Evolutionary conservation across 2,113 vertebrate genomes (phyloP).

Genomic region (Lycaon pictus): DNA sequence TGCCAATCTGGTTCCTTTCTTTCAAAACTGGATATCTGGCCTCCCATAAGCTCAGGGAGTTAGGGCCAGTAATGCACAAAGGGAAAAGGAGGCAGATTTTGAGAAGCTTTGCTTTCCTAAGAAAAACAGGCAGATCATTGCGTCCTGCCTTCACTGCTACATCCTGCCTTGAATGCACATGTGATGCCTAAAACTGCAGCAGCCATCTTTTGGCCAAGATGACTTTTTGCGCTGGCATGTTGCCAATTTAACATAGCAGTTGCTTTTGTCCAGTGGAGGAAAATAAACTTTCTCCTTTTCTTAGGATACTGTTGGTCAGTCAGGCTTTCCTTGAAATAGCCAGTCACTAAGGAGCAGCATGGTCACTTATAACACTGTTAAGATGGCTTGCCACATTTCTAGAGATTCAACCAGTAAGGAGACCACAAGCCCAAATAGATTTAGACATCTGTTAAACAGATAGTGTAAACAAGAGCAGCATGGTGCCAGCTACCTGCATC

Average conservation of each 20-base stretch:
- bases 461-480: not conserved
- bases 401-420: not conserved
- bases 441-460: not conserved
- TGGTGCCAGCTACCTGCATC: not conserved
- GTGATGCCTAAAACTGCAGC: not conserved
- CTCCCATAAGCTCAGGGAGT: not conserved
- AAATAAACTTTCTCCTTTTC: not conserved
- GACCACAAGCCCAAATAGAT: not conserved
- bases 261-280: not conserved
- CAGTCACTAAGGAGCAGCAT: not conserved
- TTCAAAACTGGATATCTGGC: not conserved
- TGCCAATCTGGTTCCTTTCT: not conserved
- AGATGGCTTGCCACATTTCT: not conserved
- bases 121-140: not conserved
- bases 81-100: not conserved
- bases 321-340: not conserved
- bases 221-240: not conserved
- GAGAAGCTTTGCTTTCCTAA: not conserved
- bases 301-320: not conserved
- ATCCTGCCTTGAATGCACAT: not conserved
- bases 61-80: not conserved
- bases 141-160: not conserved
- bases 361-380: not conserved
- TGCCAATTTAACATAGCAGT: not conserved
- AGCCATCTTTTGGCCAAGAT: not conserved